A percentile compares a stretch with the other conserved stretches of the same genome.
Conservation (phyloP, 1,140 invertebrate genomes). For the Scaptomyza hsui region DNA sequence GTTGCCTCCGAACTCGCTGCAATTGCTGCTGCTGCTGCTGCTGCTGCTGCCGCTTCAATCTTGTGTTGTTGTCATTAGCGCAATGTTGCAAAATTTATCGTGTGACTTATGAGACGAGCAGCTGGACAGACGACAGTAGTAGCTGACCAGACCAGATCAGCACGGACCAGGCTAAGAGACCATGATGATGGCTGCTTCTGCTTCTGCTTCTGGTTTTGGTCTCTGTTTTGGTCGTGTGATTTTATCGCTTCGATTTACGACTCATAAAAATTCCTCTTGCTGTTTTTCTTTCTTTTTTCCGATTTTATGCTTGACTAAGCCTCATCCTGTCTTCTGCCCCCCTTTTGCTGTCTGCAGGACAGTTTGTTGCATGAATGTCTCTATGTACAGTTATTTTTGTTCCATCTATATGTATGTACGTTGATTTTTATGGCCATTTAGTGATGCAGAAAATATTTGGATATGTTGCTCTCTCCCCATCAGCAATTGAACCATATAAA, state of each 20-base stretch:
- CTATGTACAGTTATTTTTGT: constrained; percentile 25
- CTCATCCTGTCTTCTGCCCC: neutral
- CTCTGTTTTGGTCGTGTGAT: constrained; percentile 71
- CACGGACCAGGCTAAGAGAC: constrained; percentile 10
- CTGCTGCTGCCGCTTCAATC: neutral
- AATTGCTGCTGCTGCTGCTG: constrained; percentile 28
- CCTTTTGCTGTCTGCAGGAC: constrained; percentile 26
- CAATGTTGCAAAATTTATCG: constrained; percentile 82
- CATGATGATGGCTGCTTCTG: constrained; percentile 17
- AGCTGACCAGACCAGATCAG: constrained; percentile 34
- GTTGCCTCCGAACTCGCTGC: constrained; percentile 36
- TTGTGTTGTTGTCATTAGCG: constrained; percentile 71
- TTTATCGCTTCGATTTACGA: constrained; percentile 83
- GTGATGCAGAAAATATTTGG: constrained; percentile 75
- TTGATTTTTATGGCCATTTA: constrained; percentile 75
- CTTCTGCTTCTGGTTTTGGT: constrained; percentile 12
- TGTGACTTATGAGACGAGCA: constrained; percentile 67
- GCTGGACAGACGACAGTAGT: constrained; percentile 8
- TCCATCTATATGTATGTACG: constrained; percentile 20
- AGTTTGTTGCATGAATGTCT: constrained; percentile 58
- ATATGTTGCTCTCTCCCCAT: constrained; percentile 29
- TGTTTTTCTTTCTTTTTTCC: constrained; percentile 24
- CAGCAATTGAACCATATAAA: constrained; percentile 64
- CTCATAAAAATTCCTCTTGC: constrained; percentile 72
- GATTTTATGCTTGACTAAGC: constrained; percentile 71